phyloP scores from a whole-genome alignment of 2,888 invertebrate species.

The Pediacus dermestoides region DNA sequence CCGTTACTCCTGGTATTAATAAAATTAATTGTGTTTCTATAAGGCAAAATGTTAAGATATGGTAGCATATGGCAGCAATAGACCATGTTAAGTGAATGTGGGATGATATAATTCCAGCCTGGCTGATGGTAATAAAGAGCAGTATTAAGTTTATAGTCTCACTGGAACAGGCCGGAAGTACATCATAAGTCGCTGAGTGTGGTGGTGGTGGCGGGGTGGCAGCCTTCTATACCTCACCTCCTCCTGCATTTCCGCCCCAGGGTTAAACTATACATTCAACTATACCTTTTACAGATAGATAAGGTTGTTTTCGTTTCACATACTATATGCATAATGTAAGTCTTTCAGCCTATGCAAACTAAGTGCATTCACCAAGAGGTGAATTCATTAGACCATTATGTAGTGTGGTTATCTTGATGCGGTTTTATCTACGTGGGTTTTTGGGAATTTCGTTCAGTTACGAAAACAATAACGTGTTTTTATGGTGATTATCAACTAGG shows the following conservation, averaged over 20 bases:
- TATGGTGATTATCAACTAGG: too few species aligned
- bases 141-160: constrained; percentile 16
- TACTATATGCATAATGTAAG: constrained; percentile 29
- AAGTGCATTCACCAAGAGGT: constrained; percentile 28
- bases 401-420: too few species aligned
- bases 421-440: too few species aligned
- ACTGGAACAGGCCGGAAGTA: constrained; percentile 22
- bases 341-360: constrained; percentile 33
- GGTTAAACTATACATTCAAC: constrained; percentile 8
- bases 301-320: constrained; percentile 33
- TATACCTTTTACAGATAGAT: constrained; percentile 18
- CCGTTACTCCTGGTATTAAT: too few species aligned
- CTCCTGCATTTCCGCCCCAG: constrained; percentile 18
- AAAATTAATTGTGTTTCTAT: constrained; percentile 12
- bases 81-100: constrained; percentile 16
- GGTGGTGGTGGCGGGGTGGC: background rate
- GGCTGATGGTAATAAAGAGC: constrained; percentile 19
- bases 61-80: constrained; percentile 15
- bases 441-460: too few species aligned
- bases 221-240: background rate
- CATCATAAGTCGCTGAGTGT: constrained; percentile 21
- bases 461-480: too few species aligned
- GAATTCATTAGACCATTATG: too few species aligned
- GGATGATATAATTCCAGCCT: constrained; percentile 18
- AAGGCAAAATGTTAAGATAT: constrained; percentile 7